phyloP scores from a whole-genome alignment of 1,140 invertebrate genomes.

The Scylla paramamosain region DNA sequence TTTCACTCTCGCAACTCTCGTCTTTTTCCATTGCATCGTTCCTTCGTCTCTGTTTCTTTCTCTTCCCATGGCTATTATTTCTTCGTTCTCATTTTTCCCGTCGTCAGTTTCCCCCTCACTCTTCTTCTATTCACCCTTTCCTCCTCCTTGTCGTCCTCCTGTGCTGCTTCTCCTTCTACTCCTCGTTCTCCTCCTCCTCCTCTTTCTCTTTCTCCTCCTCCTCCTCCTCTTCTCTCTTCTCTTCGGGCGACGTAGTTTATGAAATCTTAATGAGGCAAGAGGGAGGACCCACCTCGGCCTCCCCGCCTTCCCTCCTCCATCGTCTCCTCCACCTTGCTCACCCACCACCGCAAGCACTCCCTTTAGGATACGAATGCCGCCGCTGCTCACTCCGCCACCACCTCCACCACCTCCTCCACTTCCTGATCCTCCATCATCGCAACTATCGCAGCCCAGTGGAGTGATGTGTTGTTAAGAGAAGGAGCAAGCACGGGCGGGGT shows the following conservation, averaged over 20 bases:
- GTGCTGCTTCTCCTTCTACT: not conserved
- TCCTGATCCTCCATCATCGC: no score
- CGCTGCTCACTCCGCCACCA: not conserved
- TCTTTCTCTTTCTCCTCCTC: not conserved
- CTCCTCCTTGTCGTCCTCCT: not conserved
- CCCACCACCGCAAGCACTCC: slow-evolving; percentile 8
- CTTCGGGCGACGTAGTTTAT: slow-evolving; percentile 52
- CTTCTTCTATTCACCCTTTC: not conserved
- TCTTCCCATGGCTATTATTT: not conserved
- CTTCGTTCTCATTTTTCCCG: not conserved
- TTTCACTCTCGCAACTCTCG: not conserved
- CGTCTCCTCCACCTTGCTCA: not conserved
- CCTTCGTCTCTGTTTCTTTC: slow-evolving; percentile 12
- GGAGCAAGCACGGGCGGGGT: no score
- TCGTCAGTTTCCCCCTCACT: not conserved
- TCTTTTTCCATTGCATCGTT: not conserved
- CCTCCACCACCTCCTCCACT: not conserved
- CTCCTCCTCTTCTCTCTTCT: slow-evolving; percentile 38
- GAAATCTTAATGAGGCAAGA: slow-evolving; percentile 52
- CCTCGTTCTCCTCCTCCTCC: not conserved
- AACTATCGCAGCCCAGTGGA: no score
- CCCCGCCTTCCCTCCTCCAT: not conserved
- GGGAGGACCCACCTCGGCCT: not conserved
- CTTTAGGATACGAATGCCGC: not conserved
- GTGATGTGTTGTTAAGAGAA: no score